These are phyloP conservation scores for Araneus ventricosus DNA, from an alignment of 1,140 invertebrate species.

Conservation along the genomic window DNA sequence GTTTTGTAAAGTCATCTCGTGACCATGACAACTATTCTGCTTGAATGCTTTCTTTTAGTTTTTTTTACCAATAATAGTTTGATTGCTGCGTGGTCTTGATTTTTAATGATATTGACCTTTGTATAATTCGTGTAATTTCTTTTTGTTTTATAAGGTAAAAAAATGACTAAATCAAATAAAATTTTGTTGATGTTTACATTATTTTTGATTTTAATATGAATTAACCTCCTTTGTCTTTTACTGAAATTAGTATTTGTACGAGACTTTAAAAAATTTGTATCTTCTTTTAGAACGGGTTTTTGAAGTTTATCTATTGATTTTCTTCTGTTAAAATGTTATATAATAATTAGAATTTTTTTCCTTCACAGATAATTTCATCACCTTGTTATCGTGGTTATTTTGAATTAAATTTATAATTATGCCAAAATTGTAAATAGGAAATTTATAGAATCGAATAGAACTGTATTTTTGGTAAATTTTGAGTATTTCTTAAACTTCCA, in stretches of 20 bases:
- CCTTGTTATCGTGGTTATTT: too few relatives aligned
- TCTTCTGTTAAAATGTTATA: neutral
- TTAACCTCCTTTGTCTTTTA: neutral
- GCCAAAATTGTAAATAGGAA: too few relatives aligned
- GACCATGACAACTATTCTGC: too few relatives aligned
- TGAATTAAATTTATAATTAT: too few relatives aligned
- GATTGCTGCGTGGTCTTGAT: neutral
- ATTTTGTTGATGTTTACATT: neutral
- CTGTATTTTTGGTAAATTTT: too few relatives aligned
- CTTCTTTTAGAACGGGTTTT: neutral
- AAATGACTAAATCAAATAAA: too few relatives aligned
- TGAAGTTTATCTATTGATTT: neutral
- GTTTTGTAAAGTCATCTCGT: too few relatives aligned
- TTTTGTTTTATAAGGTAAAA: neutral
- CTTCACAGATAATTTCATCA: too few relatives aligned
- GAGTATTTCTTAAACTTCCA: too few relatives aligned
- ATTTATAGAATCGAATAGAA: too few relatives aligned
- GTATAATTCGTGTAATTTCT: neutral
- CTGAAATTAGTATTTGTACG: neutral
- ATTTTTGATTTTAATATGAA: neutral
- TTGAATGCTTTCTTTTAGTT: too few relatives aligned
- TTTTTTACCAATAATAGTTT: too few relatives aligned
- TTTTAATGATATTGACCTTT: neutral
- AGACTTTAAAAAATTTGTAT: neutral
- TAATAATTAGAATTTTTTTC: neutral